phyloP scores from a whole-genome alignment of 2,888 invertebrate species.

The Melinaea menophilus region DNA sequence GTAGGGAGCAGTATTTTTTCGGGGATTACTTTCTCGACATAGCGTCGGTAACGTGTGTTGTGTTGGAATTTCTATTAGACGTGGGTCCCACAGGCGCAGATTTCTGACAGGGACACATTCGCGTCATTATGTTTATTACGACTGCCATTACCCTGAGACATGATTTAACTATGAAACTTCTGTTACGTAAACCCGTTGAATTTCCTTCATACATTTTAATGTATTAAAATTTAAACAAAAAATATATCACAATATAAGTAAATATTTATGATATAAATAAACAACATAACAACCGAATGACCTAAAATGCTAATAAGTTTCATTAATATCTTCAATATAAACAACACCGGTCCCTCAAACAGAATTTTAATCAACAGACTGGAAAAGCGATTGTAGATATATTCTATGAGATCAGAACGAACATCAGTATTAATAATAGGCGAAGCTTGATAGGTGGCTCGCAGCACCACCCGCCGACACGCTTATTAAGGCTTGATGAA shows the following conservation, averaged over 20 bases:
- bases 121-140: slow-evolving; percentile 36
- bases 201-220: neutral
- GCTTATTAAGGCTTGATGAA: slow-evolving; percentile 66
- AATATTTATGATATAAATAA: too few species aligned
- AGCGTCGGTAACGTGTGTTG: slow-evolving; percentile 64
- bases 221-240: too few species aligned
- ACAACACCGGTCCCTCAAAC: neutral
- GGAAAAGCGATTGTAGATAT: slow-evolving; percentile 28
- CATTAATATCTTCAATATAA: slow-evolving; percentile 3
- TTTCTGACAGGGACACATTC: slow-evolving; percentile 60
- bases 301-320: neutral
- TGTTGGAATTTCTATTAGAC: slow-evolving; percentile 69
- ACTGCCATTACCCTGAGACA: slow-evolving; percentile 6
- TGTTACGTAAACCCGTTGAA: neutral
- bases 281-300: too few species aligned
- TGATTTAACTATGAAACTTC: neutral
- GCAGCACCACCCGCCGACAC: slow-evolving; percentile 36
- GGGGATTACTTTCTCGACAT: slow-evolving; percentile 70
- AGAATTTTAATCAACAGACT: slow-evolving; percentile 21
- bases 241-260: too few species aligned
- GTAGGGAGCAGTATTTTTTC: slow-evolving; percentile 71
- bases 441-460: slow-evolving; percentile 34
- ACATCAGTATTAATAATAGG: slow-evolving; percentile 42
- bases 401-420: slow-evolving; percentile 31
- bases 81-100: slow-evolving; percentile 62